These are phyloP conservation scores for Rhimphoctona megacephalus DNA, from an alignment of 2,888 invertebrate species.

Conservation along the genomic window DNA sequence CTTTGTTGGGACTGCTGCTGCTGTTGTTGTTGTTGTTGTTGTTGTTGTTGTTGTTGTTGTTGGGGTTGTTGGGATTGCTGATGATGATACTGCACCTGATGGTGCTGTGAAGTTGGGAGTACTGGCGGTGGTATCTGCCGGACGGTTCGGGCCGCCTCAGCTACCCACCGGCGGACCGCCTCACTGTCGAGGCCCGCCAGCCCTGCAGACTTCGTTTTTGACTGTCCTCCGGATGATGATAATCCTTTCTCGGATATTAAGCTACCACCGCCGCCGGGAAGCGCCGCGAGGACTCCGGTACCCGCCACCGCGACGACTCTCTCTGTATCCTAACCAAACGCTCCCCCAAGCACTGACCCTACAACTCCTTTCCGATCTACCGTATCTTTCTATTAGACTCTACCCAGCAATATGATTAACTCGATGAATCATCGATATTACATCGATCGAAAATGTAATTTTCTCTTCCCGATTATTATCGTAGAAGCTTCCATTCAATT, in stretches of 20 bases:
- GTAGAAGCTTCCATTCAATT: slow-evolving; percentile 9
- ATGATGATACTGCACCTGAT: slow-evolving; percentile 75
- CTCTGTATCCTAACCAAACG: slow-evolving; percentile 76
- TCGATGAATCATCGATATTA: slow-evolving; percentile 28
- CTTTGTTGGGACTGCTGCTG: slow-evolving; percentile 50
- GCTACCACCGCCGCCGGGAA: slow-evolving; percentile 77
- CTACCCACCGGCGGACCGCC: slow-evolving; percentile 87
- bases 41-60: slow-evolving; percentile 35
- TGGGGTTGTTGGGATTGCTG: slow-evolving; percentile 66
- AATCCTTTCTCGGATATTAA: slow-evolving; percentile 82
- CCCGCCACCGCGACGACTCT: slow-evolving; percentile 84
- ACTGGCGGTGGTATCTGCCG: slow-evolving; percentile 80
- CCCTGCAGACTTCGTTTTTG: slow-evolving; percentile 84
- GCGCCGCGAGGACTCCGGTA: slow-evolving; percentile 83
- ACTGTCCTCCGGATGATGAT: slow-evolving; percentile 80
- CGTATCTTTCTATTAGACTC: slow-evolving; percentile 68
- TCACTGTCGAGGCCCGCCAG: slow-evolving; percentile 88
- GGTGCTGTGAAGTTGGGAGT: slow-evolving; percentile 76
- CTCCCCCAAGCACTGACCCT: slow-evolving; percentile 80
- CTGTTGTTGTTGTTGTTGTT: slow-evolving; percentile 30
- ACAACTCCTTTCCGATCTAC: slow-evolving; percentile 79
- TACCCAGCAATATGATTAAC: slow-evolving; percentile 3
- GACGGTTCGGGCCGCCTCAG: slow-evolving; percentile 87
- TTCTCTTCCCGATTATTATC: slow-evolving; percentile 4
- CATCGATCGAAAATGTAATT: neutral